Conservation (phyloP, 2,113 vertebrate species). For the Dicerorhinus sumatrensis region DNA sequence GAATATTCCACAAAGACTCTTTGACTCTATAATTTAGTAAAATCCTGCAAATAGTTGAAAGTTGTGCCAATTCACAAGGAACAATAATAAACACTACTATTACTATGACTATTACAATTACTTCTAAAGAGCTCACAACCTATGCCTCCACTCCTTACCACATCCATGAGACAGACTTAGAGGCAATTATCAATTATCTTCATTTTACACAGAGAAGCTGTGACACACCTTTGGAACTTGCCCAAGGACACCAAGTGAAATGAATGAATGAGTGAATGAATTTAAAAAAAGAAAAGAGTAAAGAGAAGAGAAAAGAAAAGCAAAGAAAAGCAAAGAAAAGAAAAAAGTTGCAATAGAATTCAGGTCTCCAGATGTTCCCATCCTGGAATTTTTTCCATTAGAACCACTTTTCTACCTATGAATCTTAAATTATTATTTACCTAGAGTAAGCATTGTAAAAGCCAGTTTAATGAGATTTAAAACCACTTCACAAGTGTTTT, state of each 20-base stretch:
- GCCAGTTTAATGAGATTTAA: slow-evolving; percentile 45
- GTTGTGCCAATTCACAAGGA: background rate
- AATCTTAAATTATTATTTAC: slow-evolving; percentile 33
- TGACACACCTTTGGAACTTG: background rate
- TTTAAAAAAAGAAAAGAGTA: background rate
- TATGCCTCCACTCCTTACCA: background rate
- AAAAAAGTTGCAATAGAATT: background rate
- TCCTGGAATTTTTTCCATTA: background rate
- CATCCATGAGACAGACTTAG: background rate
- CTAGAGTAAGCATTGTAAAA: slow-evolving; percentile 9
- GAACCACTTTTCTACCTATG: slow-evolving; percentile 6
- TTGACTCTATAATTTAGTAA: slow-evolving; percentile 18
- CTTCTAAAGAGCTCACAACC: background rate
- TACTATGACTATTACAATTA: background rate
- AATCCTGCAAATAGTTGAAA: background rate
- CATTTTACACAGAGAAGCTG: background rate
- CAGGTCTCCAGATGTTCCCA: background rate
- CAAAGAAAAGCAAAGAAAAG: background rate
- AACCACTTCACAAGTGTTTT: background rate
- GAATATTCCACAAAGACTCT: background rate
- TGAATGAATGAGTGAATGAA: background rate
- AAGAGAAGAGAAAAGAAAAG: background rate
- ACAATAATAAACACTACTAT: background rate
- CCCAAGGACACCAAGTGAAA: background rate
- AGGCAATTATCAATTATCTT: background rate